These are phyloP conservation scores for Cyrtodaria siliqua DNA, from an alignment of 2,888 invertebrate genomes.

Conservation along the genomic window DNA sequence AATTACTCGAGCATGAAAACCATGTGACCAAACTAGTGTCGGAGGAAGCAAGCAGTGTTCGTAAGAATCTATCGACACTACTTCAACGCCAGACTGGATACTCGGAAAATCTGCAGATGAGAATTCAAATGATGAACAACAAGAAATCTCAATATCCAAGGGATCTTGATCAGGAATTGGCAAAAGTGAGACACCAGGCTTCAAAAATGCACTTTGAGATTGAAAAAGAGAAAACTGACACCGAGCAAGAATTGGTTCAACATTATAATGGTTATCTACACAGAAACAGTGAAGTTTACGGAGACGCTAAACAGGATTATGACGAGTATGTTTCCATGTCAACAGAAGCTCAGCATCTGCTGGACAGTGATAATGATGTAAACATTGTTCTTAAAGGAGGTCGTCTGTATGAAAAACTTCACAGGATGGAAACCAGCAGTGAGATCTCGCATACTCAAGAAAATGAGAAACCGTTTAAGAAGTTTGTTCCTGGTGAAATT, in stretches of 20 bases:
- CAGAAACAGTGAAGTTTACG: constrained; percentile 4
- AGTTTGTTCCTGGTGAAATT: constrained; percentile 19
- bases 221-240: constrained; percentile 29
- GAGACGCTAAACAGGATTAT: constrained; percentile 30
- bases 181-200: constrained; percentile 40
- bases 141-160: constrained; percentile 33
- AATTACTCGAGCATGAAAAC: constrained; percentile 47
- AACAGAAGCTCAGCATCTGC: constrained; percentile 33
- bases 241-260: constrained; percentile 35
- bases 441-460: not conserved
- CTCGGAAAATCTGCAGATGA: constrained; percentile 36
- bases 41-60: constrained; percentile 45
- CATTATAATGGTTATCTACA: constrained; percentile 39
- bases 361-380: constrained; percentile 40
- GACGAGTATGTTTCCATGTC: constrained; percentile 17
- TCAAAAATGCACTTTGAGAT: constrained; percentile 48
- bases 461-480: constrained; percentile 10
- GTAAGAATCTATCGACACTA: constrained; percentile 29
- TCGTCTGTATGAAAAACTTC: constrained; percentile 24
- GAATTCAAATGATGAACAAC: constrained; percentile 19
- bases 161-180: constrained; percentile 42
- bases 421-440: constrained; percentile 15
- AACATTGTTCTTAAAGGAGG: constrained; percentile 31
- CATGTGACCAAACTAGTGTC: constrained; percentile 55
- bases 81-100: constrained; percentile 37